Conservation (phyloP, 2,113 vertebrate species). For the Hippopotamus amphibius region DNA sequence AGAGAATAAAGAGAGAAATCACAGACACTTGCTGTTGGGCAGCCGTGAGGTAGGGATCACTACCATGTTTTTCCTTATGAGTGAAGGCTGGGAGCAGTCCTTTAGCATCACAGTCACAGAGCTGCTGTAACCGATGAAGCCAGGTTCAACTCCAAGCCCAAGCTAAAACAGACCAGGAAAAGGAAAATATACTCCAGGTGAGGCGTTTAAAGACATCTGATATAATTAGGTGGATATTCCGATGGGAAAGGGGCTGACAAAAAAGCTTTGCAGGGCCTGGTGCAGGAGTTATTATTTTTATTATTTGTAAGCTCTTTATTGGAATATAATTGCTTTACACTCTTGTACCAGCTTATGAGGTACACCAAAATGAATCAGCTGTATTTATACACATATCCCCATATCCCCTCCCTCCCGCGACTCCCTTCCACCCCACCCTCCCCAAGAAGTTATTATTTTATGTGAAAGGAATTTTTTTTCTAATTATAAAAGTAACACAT, state of each 20-base stretch:
- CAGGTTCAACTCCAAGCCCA: not conserved
- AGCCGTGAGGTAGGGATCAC: not conserved
- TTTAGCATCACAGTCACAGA: not conserved
- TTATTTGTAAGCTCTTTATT: too few species aligned
- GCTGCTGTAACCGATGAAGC: not conserved
- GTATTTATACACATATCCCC: too few species aligned
- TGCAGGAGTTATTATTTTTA: not conserved
- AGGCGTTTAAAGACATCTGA: not conserved
- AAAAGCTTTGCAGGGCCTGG: not conserved
- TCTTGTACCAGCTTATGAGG: too few species aligned
- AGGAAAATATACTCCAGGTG: not conserved
- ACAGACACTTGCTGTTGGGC: not conserved
- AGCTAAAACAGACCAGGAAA: not conserved
- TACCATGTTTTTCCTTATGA: not conserved
- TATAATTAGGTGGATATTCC: not conserved
- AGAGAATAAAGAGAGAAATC: not conserved
- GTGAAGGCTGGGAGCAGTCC: fast-evolving
- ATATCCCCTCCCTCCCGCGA: too few species aligned
- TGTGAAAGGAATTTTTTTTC: not conserved
- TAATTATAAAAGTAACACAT: not conserved
- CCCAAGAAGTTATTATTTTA: not conserved
- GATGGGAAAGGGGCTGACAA: not conserved
- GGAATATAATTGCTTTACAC: too few species aligned
- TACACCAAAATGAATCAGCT: too few species aligned
- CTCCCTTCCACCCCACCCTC: too few species aligned